Base-by-base conservation (phyloP, 2,888 invertebrate species). In the Dicyrtoma fusca region DNA sequence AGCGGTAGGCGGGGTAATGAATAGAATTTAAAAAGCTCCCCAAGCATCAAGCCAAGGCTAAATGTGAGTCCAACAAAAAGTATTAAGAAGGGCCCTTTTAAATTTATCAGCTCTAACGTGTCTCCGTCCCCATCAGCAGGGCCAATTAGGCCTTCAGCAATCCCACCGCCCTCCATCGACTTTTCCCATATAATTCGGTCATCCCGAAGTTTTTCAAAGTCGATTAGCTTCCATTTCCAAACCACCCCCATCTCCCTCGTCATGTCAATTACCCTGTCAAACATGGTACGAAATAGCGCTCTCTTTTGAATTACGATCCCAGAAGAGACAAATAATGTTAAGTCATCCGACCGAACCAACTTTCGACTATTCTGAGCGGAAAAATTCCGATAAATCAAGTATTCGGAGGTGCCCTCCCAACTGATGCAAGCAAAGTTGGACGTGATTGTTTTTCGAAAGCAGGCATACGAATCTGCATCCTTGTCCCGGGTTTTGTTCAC, bases 381-480 rank as follows among this genome's bases (percentile, higher is more conserved):
- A 17, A 69, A 69, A 59, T 69, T 69, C 23, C n/a, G 1, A 34
- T 69, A 44, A 1, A 23, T 13, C 19, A 45, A 13, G 21, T 45
- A 59, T n/a, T 69, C 69, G 4, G 55, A 17, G 6, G 19, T 17
- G 3, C 59, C 55, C 2, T 14, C 21, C 69, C 69, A 69, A 45
- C 14, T 25, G 6, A 64, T 64, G 47, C 64, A 64, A 6, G 42
- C 64, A 49, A 64, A 64, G 10, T 64, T 64, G 3, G 10, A 8
- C 6, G 10, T 25, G 1, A 34, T 17, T 11, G 25, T n/a, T 34
- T 25, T 62, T 44, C 6, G 6, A 53, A 44, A 57, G 14, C 68
- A 49, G 17, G 17, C 19, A 45, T 47, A 63, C 2, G n/a, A 19
- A 19, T 19, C 13, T 5, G 45, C 17, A 45, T 63, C 47, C 47